These are phyloP conservation scores for Distichodus sexfasciatus DNA, from an alignment of 2,797 vertebrate genomes.

Conservation along the genomic window DNA sequence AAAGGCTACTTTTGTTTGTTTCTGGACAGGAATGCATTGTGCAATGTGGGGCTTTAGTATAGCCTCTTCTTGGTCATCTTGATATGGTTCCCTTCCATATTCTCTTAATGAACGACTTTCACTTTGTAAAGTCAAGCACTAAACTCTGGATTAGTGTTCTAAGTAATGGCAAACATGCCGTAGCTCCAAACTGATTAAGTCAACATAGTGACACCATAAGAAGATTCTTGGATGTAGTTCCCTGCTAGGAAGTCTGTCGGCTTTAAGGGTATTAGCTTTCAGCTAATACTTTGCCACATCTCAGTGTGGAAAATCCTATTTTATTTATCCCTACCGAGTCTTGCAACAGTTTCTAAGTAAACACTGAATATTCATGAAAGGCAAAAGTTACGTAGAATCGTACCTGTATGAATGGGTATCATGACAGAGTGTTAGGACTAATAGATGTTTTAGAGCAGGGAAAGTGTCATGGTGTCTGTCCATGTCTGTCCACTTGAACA, in stretches of 20 bases:
- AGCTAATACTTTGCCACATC: conserved; percentile 5
- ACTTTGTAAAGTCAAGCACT: not conserved
- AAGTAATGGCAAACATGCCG: not conserved
- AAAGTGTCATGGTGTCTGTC: not conserved
- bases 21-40: too few relatives aligned
- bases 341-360: not conserved
- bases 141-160: conserved; percentile 10
- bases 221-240: not conserved
- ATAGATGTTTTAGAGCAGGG: not conserved
- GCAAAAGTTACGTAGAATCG: not conserved
- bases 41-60: not conserved
- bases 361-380: not conserved
- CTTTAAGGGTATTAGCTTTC: not conserved
- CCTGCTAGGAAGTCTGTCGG: conserved; percentile 7
- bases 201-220: not conserved
- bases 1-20: not conserved
- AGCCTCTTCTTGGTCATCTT: not conserved
- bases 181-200: not conserved
- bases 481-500: not conserved
- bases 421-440: not conserved
- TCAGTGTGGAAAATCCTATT: conserved; percentile 7
- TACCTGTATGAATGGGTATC: not conserved
- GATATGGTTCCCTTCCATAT: not conserved
- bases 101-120: conserved; percentile 2
- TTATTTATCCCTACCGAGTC: not conserved